Conservation (phyloP, 2,888 invertebrate species). For the Scaptomyza reducta region DNA sequence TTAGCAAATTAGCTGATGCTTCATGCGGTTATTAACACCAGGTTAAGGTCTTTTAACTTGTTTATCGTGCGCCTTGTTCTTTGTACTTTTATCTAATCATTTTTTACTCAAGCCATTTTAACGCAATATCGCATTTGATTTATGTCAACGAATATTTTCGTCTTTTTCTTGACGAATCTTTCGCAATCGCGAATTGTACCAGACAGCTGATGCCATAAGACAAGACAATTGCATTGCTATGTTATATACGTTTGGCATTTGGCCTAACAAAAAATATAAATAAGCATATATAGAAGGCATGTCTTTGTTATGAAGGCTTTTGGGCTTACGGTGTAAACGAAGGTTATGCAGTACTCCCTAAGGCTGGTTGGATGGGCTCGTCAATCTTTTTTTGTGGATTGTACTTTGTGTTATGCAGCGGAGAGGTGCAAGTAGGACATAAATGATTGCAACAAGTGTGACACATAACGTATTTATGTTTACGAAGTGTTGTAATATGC, state of each 20-base stretch:
- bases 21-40: neutral
- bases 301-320: constrained; percentile 14
- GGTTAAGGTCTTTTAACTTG: neutral
- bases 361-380: constrained; percentile 5
- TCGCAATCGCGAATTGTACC: neutral
- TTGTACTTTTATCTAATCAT: neutral
- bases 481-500: neutral
- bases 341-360: constrained; percentile 11
- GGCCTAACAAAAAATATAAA: neutral
- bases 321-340: constrained; percentile 7
- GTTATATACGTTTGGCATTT: neutral
- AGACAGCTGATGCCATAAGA: constrained; percentile 20
- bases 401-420: neutral
- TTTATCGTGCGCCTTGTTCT: neutral
- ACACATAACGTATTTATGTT: constrained; percentile 19
- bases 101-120: neutral
- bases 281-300: neutral
- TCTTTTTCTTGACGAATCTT: neutral
- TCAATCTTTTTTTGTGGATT: neutral
- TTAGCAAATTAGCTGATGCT: constrained; percentile 18
- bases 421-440: neutral
- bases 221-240: too few species aligned
- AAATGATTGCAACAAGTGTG: constrained; percentile 31
- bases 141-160: neutral
- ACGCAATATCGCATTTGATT: neutral